Conservation (phyloP, 2,888 invertebrate genomes). For the Meteorus colon region DNA sequence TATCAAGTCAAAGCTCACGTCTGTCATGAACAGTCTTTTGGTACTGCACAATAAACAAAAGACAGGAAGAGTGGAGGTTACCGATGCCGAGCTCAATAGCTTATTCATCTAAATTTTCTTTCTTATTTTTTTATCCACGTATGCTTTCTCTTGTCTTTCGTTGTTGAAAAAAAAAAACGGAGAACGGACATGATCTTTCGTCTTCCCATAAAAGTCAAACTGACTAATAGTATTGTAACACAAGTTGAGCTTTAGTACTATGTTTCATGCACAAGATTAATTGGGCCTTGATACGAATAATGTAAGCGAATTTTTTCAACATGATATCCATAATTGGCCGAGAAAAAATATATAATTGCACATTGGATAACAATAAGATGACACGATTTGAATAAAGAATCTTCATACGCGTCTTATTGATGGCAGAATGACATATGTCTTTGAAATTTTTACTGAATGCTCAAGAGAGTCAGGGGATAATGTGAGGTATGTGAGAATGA, state of each 20-base stretch:
- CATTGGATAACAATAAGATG: background rate
- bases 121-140: too few relatives aligned
- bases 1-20: background rate
- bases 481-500: slow-evolving; percentile 31
- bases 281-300: too few relatives aligned
- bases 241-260: slow-evolving; percentile 31
- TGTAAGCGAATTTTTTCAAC: too few relatives aligned
- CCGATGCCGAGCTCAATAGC: slow-evolving; percentile 11
- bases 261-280: background rate
- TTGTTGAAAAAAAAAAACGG: background rate
- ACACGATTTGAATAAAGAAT: background rate
- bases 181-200: slow-evolving; percentile 18
- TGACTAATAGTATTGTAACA: background rate
- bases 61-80: slow-evolving; percentile 27
- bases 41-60: background rate
- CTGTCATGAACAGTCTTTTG: background rate
- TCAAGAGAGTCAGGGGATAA: slow-evolving; percentile 22
- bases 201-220: slow-evolving; percentile 23
- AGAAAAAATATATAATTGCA: slow-evolving; percentile 16
- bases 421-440: background rate
- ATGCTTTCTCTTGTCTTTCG: background rate
- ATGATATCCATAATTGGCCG: too few relatives aligned
- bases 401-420: background rate
- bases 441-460: slow-evolving; percentile 37
- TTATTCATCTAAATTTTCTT: background rate